A percentile compares a stretch with the other conserved stretches of the same genome.
phyloP scores from a whole-genome alignment of 2,113 vertebrate species.

The Poecile atricapillus region DNA sequence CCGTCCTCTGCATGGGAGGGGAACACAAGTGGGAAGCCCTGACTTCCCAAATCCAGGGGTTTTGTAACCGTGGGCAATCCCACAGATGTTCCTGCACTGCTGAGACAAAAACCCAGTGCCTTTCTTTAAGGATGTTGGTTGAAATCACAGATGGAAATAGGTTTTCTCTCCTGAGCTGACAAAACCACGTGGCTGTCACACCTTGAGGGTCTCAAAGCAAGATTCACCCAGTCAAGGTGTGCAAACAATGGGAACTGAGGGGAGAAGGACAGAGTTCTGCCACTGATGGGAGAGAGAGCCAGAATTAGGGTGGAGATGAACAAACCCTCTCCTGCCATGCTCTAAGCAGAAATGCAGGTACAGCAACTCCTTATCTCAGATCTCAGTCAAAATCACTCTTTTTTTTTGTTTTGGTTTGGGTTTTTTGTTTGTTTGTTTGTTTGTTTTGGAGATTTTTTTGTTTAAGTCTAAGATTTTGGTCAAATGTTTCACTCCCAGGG shows the following conservation, averaged over 20 bases:
- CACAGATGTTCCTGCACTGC: not conserved
- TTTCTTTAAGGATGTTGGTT: not conserved
- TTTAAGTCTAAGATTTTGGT: not conserved
- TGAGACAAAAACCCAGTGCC: accelerated
- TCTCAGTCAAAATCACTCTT: not conserved
- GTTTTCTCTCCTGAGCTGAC: not conserved
- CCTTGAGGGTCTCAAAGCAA: not conserved
- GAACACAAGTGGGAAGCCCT: not conserved
- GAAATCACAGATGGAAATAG: not conserved
- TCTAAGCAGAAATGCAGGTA: not conserved
- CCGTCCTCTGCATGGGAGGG: not conserved
- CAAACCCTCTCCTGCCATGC: not conserved
- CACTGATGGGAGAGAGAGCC: not conserved
- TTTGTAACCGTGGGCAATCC: not conserved
- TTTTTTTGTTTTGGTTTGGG: no score
- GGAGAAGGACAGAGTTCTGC: not conserved
- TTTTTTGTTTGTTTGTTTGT: not conserved
- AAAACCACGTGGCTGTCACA: accelerated
- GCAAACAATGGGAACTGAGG: not conserved
- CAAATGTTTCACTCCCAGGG: not conserved
- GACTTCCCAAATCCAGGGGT: not conserved
- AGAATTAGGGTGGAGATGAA: not conserved
- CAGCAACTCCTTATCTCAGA: not conserved
- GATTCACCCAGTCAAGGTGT: not conserved
- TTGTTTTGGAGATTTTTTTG: no score